Conservation (phyloP, 2,888 invertebrate species). For the Hypercompe scribonia region DNA sequence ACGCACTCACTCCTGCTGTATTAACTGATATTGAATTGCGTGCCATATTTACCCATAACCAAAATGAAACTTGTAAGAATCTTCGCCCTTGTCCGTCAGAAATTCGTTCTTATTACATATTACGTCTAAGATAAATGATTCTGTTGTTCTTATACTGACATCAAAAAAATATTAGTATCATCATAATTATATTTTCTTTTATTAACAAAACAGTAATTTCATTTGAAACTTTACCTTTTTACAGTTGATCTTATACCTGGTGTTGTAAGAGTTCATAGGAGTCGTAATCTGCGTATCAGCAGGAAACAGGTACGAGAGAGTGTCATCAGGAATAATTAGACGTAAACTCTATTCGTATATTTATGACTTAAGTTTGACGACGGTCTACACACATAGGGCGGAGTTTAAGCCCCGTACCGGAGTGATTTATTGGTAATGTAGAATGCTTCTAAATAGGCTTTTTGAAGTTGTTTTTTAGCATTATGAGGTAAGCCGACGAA, state of each 20-base stretch:
- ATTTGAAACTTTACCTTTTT: not conserved
- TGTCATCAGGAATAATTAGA: slow-evolving; percentile 1
- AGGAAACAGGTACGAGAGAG: not conserved
- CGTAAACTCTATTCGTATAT: not conserved
- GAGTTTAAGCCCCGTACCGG: slow-evolving; percentile 1
- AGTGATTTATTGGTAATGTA: slow-evolving; percentile 1
- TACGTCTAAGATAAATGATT: accelerated
- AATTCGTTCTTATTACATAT: not conserved
- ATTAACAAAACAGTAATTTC: not conserved
- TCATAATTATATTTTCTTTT: not conserved
- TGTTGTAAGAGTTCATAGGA: not conserved
- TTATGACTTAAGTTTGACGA: slow-evolving; percentile 2
- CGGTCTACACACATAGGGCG: slow-evolving; percentile 1
- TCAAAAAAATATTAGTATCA: not conserved
- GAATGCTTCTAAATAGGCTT: not conserved
- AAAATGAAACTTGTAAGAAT: not conserved
- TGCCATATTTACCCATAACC: not conserved
- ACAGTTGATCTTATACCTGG: not conserved
- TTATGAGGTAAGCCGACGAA: not conserved
- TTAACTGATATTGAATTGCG: not conserved
- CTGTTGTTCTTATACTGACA: not conserved
- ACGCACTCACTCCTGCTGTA: not conserved
- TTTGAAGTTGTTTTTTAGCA: not conserved
- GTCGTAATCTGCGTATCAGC: not conserved
- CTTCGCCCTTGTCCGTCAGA: not conserved